Conservation (phyloP, 2,113 vertebrate genomes). For the Corynorhinus townsendii region DNA sequence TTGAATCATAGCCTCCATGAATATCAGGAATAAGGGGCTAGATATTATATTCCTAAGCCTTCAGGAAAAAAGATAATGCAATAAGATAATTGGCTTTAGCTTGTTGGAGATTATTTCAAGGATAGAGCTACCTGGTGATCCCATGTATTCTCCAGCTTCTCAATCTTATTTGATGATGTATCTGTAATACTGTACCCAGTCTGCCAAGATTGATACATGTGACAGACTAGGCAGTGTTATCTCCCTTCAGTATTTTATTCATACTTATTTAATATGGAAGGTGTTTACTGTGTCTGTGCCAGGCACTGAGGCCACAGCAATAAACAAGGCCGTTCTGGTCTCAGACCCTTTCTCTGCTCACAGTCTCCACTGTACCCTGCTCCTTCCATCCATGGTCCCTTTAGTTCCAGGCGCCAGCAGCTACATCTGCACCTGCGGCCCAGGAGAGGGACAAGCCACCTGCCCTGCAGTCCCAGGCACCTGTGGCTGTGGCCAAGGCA, state of each 20-base stretch:
- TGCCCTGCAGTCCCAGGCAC: no score
- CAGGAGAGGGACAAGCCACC: no score
- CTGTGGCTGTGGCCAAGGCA: no score
- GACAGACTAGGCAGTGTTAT: background rate
- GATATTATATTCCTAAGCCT: background rate
- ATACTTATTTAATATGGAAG: background rate
- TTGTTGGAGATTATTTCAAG: background rate
- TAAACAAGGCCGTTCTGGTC: background rate
- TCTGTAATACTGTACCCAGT: background rate
- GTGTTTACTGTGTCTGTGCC: background rate
- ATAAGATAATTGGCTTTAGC: background rate
- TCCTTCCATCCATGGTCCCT: no score
- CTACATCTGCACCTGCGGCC: no score
- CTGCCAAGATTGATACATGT: background rate
- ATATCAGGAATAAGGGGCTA: background rate
- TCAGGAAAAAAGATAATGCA: background rate
- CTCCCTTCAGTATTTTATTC: background rate
- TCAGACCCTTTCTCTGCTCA: background rate
- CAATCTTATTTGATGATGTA: background rate
- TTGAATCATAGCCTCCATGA: background rate
- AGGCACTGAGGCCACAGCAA: background rate
- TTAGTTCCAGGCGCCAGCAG: no score
- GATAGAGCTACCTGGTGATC: background rate
- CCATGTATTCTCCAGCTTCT: background rate
- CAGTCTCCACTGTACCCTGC: accelerated